A percentile compares a stretch with the other conserved stretches of the same genome.
These are phyloP conservation scores for Gordius sp. DNA, from an alignment of 2,888 invertebrate genomes.

Conservation along the genomic window DNA sequence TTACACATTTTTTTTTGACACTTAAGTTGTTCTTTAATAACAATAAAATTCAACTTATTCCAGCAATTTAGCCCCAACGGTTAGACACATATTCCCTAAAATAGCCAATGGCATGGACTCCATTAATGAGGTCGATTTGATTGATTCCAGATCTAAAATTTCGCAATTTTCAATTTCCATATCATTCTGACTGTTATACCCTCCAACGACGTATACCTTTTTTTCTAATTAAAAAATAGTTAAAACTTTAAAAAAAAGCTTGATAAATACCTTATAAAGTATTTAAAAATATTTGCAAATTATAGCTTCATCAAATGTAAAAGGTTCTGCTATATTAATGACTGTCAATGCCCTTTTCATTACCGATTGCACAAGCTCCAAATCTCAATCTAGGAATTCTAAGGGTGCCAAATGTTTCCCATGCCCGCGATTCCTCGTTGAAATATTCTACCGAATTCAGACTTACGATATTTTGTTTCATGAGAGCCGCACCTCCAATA, in stretches of 20 bases:
- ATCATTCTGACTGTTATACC: conserved; percentile 4
- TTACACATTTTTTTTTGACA: too few species aligned
- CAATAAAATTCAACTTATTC: too few species aligned
- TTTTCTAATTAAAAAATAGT: too few species aligned
- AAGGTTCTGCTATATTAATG: too few species aligned
- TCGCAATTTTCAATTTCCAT: conserved; percentile 3
- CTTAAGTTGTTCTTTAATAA: too few species aligned
- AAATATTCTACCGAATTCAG: conserved; percentile 8
- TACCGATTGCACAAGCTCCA: background rate
- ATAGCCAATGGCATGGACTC: background rate
- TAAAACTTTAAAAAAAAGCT: too few species aligned
- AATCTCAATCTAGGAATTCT: conserved; percentile 1
- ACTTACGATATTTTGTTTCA: background rate
- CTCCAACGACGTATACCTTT: background rate
- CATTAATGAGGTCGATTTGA: background rate
- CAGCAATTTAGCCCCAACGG: background rate
- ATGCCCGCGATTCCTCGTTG: background rate
- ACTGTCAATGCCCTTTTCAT: too few species aligned
- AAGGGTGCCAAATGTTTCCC: background rate
- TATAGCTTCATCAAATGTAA: too few species aligned
- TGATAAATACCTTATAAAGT: too few species aligned
- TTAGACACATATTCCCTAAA: conserved; percentile 1
- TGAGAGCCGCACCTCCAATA: conserved; percentile 5
- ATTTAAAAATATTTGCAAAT: too few species aligned
- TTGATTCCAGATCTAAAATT: background rate